These are phyloP conservation scores for Myanophis thanlyinensis DNA, from an alignment of 2,113 vertebrate species.

Conservation along the genomic window DNA sequence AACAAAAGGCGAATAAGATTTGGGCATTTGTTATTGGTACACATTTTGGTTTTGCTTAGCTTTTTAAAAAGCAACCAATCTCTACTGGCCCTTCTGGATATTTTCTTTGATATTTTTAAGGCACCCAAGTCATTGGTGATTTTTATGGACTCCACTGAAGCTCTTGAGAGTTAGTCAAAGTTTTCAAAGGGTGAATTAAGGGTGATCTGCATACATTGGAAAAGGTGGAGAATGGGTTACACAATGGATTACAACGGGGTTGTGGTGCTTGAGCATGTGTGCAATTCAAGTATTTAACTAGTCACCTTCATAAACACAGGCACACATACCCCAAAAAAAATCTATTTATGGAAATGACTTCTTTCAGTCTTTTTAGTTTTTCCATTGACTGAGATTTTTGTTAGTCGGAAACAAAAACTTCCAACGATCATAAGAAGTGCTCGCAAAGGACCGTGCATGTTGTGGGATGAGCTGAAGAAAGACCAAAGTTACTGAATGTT, in stretches of 20 bases:
- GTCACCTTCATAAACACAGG: background rate
- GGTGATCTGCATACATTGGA: background rate
- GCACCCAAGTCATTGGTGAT: background rate
- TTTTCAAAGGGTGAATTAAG: rapidly evolving
- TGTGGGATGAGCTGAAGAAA: background rate
- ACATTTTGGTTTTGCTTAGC: constrained; percentile 13
- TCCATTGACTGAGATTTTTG: background rate
- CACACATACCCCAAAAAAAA: background rate
- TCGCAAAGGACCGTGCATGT: constrained; percentile 5
- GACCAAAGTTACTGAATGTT: background rate
- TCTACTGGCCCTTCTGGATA: constrained; percentile 5
- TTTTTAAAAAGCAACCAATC: background rate
- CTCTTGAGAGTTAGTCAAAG: background rate
- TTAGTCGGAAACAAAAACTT: background rate
- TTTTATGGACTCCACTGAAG: constrained; percentile 14
- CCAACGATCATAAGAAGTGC: background rate
- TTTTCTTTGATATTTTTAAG: background rate
- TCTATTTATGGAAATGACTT: constrained; percentile 3
- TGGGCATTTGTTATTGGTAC: background rate
- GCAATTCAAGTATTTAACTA: constrained; percentile 7
- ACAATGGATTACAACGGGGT: background rate
- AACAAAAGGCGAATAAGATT: too few relatives aligned
- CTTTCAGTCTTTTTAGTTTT: constrained; percentile 2
- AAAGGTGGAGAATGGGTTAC: background rate
- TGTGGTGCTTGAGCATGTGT: background rate